Conservation (phyloP, 64 coral and sea anemone species). For the Actinia equina region DNA sequence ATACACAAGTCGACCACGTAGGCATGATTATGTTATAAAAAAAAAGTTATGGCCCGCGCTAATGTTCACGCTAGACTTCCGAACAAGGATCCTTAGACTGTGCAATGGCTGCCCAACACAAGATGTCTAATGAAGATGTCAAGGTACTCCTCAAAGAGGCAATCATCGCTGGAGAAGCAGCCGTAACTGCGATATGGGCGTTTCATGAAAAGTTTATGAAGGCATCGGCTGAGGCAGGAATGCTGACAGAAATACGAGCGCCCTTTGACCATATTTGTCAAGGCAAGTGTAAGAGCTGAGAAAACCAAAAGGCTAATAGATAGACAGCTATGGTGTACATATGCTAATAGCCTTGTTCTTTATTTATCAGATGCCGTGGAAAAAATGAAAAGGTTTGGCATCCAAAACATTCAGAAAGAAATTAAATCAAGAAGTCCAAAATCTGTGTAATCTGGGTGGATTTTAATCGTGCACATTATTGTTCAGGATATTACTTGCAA, state of each 20-base stretch:
- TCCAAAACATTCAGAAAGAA: neutral
- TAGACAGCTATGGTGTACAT: too few species aligned
- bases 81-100: too few species aligned
- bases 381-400: neutral
- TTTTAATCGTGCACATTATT: too few species aligned
- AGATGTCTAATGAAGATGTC: neutral
- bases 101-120: neutral
- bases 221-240: neutral
- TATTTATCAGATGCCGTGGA: neutral
- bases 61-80: too few species aligned
- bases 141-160: neutral
- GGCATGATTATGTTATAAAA: too few species aligned
- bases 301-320: too few species aligned
- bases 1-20: too few species aligned
- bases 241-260: neutral
- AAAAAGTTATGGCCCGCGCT: too few species aligned
- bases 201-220: constrained; percentile 5
- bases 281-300: too few species aligned
- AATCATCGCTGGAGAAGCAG: neutral
- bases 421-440: neutral
- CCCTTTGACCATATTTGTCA: constrained; percentile 19
- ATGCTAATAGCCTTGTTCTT: neutral
- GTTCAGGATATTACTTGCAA: too few species aligned
- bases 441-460: too few species aligned
- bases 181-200: neutral